phyloP scores from a whole-genome alignment of 2,113 vertebrate species.

The Cranoglanis bouderius region DNA sequence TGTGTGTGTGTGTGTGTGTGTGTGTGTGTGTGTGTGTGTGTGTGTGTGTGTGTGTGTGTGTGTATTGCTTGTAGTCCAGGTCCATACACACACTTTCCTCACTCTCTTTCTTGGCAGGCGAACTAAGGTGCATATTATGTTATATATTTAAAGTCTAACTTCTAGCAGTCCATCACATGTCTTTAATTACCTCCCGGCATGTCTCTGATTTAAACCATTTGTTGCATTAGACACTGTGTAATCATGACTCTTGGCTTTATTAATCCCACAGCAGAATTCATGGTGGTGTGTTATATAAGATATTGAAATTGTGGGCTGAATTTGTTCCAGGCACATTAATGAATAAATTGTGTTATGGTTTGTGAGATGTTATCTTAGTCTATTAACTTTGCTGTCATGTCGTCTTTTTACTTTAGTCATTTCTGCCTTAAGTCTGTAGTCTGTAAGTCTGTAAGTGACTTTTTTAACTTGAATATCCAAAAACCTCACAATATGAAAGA shows the following conservation, averaged over 20 bases:
- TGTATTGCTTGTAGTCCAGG: neutral
- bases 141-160: neutral
- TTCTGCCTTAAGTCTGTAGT: neutral
- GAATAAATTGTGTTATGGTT: conserved; percentile 24
- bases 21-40: conserved; percentile 8
- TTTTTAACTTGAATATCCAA: neutral
- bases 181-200: neutral
- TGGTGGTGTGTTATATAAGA: neutral
- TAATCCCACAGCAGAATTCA: conserved; percentile 8
- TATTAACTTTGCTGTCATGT: neutral
- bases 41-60: neutral
- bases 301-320: conserved; percentile 19
- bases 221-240: neutral
- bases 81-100: neutral
- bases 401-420: neutral
- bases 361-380: conserved; percentile 7
- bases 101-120: neutral
- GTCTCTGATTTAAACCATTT: conserved; percentile 16
- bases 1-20: neutral
- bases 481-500: neutral
- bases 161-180: neutral
- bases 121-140: neutral
- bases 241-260: conserved; percentile 7
- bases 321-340: conserved; percentile 26
- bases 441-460: neutral